Conservation (phyloP, 2,113 vertebrate species). For the Pelvicachromis taeniatus region DNA sequence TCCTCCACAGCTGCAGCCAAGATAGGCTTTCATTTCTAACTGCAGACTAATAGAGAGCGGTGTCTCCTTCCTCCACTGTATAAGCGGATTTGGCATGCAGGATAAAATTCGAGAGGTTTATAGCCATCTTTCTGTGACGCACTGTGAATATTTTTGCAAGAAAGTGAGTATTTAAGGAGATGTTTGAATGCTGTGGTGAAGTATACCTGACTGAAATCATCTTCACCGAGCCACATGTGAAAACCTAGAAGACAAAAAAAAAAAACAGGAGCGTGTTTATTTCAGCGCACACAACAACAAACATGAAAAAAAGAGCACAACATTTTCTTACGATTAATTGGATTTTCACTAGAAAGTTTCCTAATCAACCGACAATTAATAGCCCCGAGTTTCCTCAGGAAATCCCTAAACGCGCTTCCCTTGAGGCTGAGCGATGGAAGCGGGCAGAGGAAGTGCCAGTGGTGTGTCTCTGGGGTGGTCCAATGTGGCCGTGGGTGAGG, state of each 20-base stretch:
- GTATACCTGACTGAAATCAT: constrained; percentile 28
- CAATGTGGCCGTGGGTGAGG: constrained; percentile 51
- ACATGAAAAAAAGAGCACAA: neutral
- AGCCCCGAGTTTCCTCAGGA: constrained; percentile 45
- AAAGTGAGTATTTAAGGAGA: neutral
- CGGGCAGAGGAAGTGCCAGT: constrained; percentile 58
- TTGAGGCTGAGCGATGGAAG: constrained; percentile 18
- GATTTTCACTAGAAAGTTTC: neutral
- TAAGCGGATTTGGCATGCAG: constrained; percentile 33
- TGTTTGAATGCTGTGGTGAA: neutral
- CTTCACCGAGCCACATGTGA: neutral
- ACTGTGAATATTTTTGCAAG: neutral
- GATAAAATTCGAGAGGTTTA: constrained; percentile 29
- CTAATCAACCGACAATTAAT: constrained; percentile 34
- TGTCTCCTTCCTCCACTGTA: constrained; percentile 46
- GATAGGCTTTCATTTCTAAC: constrained; percentile 55
- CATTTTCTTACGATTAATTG: neutral
- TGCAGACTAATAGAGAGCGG: constrained; percentile 30
- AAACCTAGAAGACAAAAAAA: constrained; percentile 7
- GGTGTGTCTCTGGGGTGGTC: constrained; percentile 70
- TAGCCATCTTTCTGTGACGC: constrained; percentile 4
- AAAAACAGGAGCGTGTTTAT: neutral
- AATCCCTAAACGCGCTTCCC: constrained; percentile 32
- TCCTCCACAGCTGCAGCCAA: constrained; percentile 61
- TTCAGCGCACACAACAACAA: neutral